These are phyloP conservation scores for Hydractinia echinata DNA, from an alignment of 30 jellyfish, hydroid and myxozoan genomes.

Conservation along the genomic window DNA sequence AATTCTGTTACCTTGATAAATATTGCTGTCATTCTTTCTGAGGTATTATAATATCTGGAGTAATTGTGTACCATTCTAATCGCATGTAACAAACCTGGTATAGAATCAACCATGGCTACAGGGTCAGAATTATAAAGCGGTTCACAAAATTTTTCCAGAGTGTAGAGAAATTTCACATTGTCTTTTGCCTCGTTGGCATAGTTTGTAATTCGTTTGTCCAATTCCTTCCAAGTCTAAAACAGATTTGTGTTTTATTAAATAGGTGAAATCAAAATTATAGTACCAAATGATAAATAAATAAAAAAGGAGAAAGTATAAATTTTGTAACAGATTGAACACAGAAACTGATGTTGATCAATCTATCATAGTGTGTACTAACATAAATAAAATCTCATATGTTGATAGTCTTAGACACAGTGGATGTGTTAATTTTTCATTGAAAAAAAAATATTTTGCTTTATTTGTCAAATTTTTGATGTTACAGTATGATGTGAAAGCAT, in stretches of 20 bases:
- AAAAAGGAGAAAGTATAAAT: no score
- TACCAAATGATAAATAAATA: no score
- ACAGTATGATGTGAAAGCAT: no score
- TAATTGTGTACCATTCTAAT: conserved; percentile 77
- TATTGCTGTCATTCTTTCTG: conserved; percentile 85
- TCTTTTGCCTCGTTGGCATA: conserved; percentile 89
- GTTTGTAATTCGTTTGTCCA: conserved; percentile 74
- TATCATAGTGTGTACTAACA: no score
- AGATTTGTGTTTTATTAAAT: not conserved
- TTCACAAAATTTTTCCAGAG: conserved; percentile 67
- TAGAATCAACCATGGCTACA: conserved; percentile 74
- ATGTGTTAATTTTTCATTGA: no score
- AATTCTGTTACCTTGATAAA: not conserved
- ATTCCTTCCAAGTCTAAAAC: conserved; percentile 52
- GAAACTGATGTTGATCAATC: no score
- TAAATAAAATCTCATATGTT: no score
- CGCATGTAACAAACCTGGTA: conserved; percentile 69
- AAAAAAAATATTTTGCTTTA: no score
- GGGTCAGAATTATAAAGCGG: conserved; percentile 69
- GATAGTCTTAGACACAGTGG: no score
- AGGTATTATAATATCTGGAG: conserved; percentile 74
- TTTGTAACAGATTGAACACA: no score
- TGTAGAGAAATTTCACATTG: conserved; percentile 69
- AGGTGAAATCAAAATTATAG: no score
- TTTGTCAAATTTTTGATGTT: no score